phyloP scores from a whole-genome alignment of 2,113 vertebrate species.

The Apus apus region DNA sequence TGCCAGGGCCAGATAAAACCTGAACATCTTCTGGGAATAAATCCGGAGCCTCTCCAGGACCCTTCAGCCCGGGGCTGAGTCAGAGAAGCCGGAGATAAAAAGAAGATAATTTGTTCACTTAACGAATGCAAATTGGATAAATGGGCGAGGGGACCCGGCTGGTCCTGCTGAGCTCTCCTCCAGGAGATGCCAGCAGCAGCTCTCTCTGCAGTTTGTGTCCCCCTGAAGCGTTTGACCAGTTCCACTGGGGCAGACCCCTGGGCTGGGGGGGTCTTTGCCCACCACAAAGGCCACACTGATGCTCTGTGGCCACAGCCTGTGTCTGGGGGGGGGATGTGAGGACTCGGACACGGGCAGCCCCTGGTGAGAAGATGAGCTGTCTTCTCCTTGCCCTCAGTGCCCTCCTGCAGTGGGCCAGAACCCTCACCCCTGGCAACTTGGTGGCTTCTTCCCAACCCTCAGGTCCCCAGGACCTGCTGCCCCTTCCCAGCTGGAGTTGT shows the following conservation, averaged over 20 bases:
- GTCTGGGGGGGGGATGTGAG: too few species aligned
- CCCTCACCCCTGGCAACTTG: too few species aligned
- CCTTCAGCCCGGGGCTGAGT: not conserved
- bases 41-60: not conserved
- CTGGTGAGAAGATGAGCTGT: too few species aligned
- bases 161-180: not conserved
- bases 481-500: accelerated
- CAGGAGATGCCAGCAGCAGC: not conserved
- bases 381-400: not conserved
- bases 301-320: too few species aligned
- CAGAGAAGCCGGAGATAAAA: not conserved
- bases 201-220: accelerated
- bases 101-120: not conserved
- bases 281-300: accelerated
- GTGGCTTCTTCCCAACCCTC: not conserved
- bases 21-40: not conserved
- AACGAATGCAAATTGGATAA: not conserved
- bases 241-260: accelerated
- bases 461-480: not conserved
- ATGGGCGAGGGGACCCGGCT: not conserved
- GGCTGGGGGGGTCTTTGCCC: not conserved
- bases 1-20: not conserved
- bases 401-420: not conserved
- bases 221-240: too few species aligned
- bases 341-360: too few species aligned